A percentile compares a stretch with the other conserved stretches of the same genome.
phyloP scores from a whole-genome alignment of 2,113 vertebrate species.

The Vidua macroura region DNA sequence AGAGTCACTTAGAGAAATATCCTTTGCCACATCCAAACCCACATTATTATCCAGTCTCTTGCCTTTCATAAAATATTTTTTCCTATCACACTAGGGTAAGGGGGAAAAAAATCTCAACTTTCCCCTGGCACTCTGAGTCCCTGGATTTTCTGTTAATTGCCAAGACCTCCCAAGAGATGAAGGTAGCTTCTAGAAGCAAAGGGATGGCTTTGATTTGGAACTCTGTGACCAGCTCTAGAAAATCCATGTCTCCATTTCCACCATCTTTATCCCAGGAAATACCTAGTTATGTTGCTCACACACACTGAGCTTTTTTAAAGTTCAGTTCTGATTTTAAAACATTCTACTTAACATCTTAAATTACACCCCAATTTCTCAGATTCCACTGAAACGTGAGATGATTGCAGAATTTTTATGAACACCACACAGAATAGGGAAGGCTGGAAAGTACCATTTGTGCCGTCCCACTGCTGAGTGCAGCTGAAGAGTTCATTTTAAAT shows the following conservation, averaged over 20 bases:
- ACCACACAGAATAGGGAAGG: background rate
- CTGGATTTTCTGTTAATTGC: background rate
- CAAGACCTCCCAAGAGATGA: background rate
- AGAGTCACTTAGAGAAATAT: background rate
- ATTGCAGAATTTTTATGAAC: background rate
- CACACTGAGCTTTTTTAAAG: background rate
- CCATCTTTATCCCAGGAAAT: background rate
- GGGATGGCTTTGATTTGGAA: background rate
- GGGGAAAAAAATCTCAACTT: fast-evolving
- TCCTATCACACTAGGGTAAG: too few relatives aligned
- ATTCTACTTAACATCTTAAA: background rate
- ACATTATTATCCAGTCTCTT: background rate
- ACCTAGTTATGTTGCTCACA: background rate
- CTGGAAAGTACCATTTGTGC: background rate
- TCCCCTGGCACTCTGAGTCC: background rate
- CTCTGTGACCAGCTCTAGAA: background rate
- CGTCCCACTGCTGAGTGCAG: background rate
- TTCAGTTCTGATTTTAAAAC: background rate
- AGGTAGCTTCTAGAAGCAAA: background rate
- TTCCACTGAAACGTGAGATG: background rate
- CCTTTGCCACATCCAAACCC: background rate
- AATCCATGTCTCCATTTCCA: background rate
- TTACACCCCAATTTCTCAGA: fast-evolving
- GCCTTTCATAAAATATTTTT: background rate
- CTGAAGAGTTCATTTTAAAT: background rate